Percentiles rank a stretch among this genome's conserved stretches.
These are phyloP conservation scores for Orthosia gothica DNA, from an alignment of 2,888 invertebrate genomes.

Conservation along the genomic window DNA sequence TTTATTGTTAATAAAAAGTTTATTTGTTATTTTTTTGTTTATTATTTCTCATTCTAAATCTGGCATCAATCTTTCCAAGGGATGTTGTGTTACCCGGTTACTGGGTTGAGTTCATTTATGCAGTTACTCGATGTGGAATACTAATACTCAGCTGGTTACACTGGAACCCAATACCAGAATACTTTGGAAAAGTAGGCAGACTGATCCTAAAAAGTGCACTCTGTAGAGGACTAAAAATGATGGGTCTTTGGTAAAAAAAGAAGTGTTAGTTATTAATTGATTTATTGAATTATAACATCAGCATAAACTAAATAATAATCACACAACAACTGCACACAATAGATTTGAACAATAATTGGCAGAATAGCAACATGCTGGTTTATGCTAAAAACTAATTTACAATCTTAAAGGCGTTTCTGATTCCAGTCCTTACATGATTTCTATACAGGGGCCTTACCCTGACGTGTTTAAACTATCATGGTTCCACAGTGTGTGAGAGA, in stretches of 20 bases:
- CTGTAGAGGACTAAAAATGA: too few species aligned
- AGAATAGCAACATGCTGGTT: conserved; percentile 28
- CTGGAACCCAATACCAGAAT: too few species aligned
- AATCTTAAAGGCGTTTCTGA: conserved; percentile 42
- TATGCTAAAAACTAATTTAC: conserved; percentile 23
- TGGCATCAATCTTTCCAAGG: too few species aligned
- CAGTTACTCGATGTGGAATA: too few species aligned
- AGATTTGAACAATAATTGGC: conserved; percentile 60
- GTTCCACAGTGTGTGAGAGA: too few species aligned
- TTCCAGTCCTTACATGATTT: conserved; percentile 10
- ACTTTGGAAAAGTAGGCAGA: too few species aligned
- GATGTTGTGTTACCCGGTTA: too few species aligned
- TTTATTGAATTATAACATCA: conserved; percentile 84
- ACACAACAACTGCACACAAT: conserved; percentile 79
- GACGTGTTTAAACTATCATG: too few species aligned
- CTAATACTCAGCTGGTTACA: too few species aligned
- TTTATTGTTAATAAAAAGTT: conserved; percentile 82
- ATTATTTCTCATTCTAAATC: conserved; percentile 47
- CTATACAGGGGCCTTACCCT: neutral
- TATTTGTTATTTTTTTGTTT: conserved; percentile 71
- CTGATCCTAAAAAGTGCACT: too few species aligned
- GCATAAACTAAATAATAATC: conserved; percentile 77
- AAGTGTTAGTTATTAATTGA: conserved; percentile 75
- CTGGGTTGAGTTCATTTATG: too few species aligned
- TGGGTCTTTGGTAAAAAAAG: neutral